Evolutionary conservation across 2,113 vertebrate genomes (phyloP).

Genomic region (Ariopsis seemanni): DNA sequence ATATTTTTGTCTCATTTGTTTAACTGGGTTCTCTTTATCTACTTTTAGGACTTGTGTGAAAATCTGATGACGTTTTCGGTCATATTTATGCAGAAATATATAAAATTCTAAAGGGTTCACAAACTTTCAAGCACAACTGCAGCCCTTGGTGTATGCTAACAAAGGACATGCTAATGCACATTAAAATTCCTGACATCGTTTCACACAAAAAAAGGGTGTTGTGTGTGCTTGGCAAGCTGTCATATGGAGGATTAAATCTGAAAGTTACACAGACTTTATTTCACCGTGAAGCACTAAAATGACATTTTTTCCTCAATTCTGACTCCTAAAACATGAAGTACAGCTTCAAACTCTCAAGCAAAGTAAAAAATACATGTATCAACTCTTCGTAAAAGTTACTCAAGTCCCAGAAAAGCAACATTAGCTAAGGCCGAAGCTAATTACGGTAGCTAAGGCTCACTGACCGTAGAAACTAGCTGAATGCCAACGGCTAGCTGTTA

Average conservation of each 20-base stretch:
- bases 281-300: neutral
- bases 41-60: too few species aligned
- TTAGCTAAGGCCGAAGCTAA: neutral
- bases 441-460: neutral
- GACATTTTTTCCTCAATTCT: neutral
- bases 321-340: neutral
- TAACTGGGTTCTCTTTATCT: too few species aligned
- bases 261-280: neutral
- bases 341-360: neutral
- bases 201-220: neutral
- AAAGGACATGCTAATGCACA: slow-evolving; percentile 30
- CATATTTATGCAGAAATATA: too few species aligned
- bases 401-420: neutral
- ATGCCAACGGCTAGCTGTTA: neutral
- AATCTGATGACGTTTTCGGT: too few species aligned
- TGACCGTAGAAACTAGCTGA: neutral
- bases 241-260: neutral
- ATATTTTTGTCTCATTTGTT: too few species aligned
- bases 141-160: slow-evolving; percentile 25
- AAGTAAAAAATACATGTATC: neutral
- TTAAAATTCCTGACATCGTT: slow-evolving; percentile 1
- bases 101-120: too few species aligned
- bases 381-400: too few species aligned
- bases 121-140: neutral
- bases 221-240: neutral